Evolutionary conservation across 2,797 vertebrate genomes (phyloP), one percentile per base, ranked within the genome.

Genomic region (Neoniphon sammara): DNA sequence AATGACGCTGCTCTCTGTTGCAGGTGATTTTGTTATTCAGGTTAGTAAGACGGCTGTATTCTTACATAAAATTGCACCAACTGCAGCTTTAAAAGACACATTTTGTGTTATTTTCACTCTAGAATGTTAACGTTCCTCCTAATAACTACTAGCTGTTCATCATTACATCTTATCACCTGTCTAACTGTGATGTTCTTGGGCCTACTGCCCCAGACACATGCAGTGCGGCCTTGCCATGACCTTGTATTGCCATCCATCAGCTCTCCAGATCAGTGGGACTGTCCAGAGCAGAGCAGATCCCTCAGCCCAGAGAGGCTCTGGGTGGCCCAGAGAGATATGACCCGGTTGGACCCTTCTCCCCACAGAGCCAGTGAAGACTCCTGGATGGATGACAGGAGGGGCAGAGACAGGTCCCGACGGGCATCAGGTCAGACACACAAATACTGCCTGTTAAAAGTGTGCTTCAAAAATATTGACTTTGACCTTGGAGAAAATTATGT

Each of bases 311-410:
- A 82, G 52, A 71, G 77, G 57, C 47, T 30, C 70, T 36, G 31
- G 66, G 62, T 30, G 76, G 73, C 62, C 53, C 81, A 55, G 64
- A 75, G 46, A 84, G 90, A 86, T 80, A 94, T 94, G 93, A 94
- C 93, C 75, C 87, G 88, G 52, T 56, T 93, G 82, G 93, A 94
- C 63, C 82, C 88, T 5, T 88, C 92, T 77, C 83, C 85, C 21
- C 70, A 87, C 9, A 83, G 68, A 57, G 77, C 58, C 17, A 74
- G 80, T 23, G 86, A 87, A 66, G 85, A 78, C 55, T 78, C 89
- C 68, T 82, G 73, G 85, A 94, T 94, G 91, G 92, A 94, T 58
- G 92, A 92, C 65, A 87, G 85, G 59, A 88, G 91, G 60, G 80
- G 89, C 60, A 90, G 91, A 80, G 87, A 86, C 76, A 85, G 87